Percentiles rank a stretch among this genome's conserved stretches.
Conservation (phyloP, 2,888 invertebrate species). For the Aleiodes alternator region DNA sequence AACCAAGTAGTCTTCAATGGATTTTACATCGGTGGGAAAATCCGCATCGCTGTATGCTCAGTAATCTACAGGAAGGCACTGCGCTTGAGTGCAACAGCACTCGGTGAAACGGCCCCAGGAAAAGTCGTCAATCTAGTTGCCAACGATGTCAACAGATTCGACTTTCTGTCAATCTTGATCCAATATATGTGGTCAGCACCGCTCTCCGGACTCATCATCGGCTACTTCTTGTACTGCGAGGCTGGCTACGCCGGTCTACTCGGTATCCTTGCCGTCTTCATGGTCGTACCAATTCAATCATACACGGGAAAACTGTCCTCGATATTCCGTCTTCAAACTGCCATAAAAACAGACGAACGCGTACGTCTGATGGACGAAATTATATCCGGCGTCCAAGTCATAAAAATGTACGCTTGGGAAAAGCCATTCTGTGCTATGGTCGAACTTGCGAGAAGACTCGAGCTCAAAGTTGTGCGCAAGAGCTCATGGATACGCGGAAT, state of each 20-base stretch:
- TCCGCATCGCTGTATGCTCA: constrained; percentile 88
- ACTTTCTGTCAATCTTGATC: constrained; percentile 90
- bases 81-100: constrained; percentile 81
- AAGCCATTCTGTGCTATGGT: constrained; percentile 82
- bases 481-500: constrained; percentile 82
- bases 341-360: constrained; percentile 82
- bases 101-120: constrained; percentile 85
- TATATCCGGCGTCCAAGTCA: constrained; percentile 84
- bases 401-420: constrained; percentile 90
- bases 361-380: constrained; percentile 88
- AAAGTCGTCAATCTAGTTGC: constrained; percentile 79
- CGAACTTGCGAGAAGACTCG: constrained; percentile 77
- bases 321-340: constrained; percentile 77
- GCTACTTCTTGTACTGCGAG: constrained; percentile 86
- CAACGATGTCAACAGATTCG: constrained; percentile 96
- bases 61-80: constrained; percentile 89
- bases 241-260: constrained; percentile 87
- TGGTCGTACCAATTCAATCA: constrained; percentile 92
- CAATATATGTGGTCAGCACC: constrained; percentile 96
- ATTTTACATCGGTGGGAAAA: constrained; percentile 87
- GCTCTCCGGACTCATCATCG: constrained; percentile 81
- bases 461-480: constrained; percentile 78
- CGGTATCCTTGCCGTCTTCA: constrained; percentile 88
- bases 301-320: constrained; percentile 73
- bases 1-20: constrained; percentile 83